A percentile compares a stretch with the other conserved stretches of the same genome.
These are phyloP conservation scores for Gymnothorax javanicus DNA, from an alignment of 2,797 vertebrate genomes.

Conservation along the genomic window DNA sequence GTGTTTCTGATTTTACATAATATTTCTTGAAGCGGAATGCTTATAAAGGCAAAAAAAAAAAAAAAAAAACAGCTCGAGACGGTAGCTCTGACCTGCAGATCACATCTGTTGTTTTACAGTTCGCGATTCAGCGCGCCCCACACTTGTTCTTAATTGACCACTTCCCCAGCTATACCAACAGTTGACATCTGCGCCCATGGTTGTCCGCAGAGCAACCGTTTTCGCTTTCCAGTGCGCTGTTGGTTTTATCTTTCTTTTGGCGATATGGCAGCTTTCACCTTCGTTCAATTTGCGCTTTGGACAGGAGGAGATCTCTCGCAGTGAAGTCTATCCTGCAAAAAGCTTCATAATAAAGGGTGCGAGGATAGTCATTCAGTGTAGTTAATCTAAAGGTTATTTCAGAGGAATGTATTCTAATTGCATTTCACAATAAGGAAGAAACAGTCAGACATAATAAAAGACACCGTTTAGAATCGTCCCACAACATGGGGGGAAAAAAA, in stretches of 20 bases:
- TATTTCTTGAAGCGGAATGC: conserved; percentile 1
- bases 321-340: neutral
- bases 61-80: conserved; percentile 19
- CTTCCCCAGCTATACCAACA: conserved; percentile 58
- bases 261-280: conserved; percentile 43
- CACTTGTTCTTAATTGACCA: conserved; percentile 50
- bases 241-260: conserved; percentile 44
- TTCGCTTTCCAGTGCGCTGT: conserved; percentile 41
- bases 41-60: neutral
- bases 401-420: neutral
- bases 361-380: neutral
- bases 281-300: neutral
- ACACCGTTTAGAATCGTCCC: neutral
- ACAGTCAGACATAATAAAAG: neutral
- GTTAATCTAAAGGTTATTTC: neutral
- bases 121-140: conserved; percentile 20
- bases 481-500: neutral
- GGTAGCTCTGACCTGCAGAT: conserved; percentile 26
- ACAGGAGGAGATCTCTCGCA: neutral
- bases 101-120: conserved; percentile 44
- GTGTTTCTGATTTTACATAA: conserved; percentile 10
- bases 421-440: neutral
- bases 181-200: conserved; percentile 38
- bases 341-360: neutral
- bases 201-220: conserved; percentile 42